These are phyloP conservation scores for Apostichopus japonicus DNA, from an alignment of 35 echinoderm and acorn worm genomes.

Conservation along the genomic window DNA sequence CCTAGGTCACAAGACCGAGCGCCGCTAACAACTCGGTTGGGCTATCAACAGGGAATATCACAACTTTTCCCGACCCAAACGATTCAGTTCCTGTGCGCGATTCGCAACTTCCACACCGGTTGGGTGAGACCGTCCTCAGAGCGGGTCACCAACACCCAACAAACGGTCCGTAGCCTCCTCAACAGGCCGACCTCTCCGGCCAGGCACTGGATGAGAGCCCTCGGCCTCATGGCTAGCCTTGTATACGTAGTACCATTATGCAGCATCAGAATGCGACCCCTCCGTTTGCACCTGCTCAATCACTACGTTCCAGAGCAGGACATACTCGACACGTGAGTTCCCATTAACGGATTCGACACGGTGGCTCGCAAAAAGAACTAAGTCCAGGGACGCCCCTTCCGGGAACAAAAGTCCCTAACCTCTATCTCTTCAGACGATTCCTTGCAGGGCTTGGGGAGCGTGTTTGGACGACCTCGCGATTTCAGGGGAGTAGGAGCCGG, in stretches of 20 bases:
- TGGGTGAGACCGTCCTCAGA: too few species aligned
- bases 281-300: not conserved
- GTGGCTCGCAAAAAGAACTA: not conserved
- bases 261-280: not conserved
- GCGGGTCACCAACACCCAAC: too few species aligned
- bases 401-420: not conserved
- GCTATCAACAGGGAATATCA: not conserved
- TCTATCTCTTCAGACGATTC: not conserved
- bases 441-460: too few species aligned
- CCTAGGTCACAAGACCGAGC: too few species aligned
- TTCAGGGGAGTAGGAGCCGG: too few species aligned
- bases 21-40: too few species aligned
- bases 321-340: not conserved
- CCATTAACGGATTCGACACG: not conserved
- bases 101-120: not conserved
- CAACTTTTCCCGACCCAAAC: not conserved
- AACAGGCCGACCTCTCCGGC: not conserved
- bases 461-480: too few species aligned
- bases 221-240: not conserved
- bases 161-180: not conserved
- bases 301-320: not conserved
- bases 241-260: not conserved
- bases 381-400: not conserved
- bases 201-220: not conserved
- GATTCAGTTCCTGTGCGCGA: not conserved